Evolutionary conservation across 1,140 invertebrate species (phyloP), one percentile per base, ranked within the genome.

Genomic region (Bathynomus jamesi): DNA sequence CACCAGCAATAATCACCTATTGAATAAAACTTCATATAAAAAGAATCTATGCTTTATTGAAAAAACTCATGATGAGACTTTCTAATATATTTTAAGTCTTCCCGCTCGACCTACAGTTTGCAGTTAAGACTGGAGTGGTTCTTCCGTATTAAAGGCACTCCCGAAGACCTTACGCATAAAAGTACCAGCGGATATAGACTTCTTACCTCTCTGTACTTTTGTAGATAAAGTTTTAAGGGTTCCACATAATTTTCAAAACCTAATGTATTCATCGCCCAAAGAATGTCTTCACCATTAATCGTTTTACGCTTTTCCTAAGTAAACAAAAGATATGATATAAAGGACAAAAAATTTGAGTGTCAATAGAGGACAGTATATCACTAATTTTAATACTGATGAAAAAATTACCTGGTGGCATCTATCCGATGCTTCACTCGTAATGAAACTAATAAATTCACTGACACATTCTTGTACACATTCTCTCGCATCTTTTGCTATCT

Each of bases 381-480:
- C n/a, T n/a, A n/a, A n/a, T n/a, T n/a, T n/a, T 21, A 65, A 0
- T 65, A 5, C 21, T 28, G 8, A 31, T 11, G 21, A 29, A 21
- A 3, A 3, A 7, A 17, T 46, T n/a, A 76, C 75, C 72, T 76
- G 74, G 78, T 96, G 92, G 84, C 95, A 98, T 28, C 95, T 84
- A 80, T 98, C 95, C 81, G 94, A 95, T 0, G 95, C 95, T 85
- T 99, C 97, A 80, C 94, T 97, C 0, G 97, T 99, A 63, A 99
- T 96, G 81, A 99, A 99, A 76, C 95, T 97, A 79, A 99, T 98
- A 81, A 99, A 99, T 81, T 99, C 98, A 0, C 95, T 98, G 40
- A 99, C 96, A 85, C 97, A 99, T 83, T 99, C 98, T 83, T 99
- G 98, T 24, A 99, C 94, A 85, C 96, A 99, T 84, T 99, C 97